Percentiles rank a stretch among this genome's conserved stretches.
Conservation (phyloP, 2,888 invertebrate species). For the Xestia xanthographa region DNA sequence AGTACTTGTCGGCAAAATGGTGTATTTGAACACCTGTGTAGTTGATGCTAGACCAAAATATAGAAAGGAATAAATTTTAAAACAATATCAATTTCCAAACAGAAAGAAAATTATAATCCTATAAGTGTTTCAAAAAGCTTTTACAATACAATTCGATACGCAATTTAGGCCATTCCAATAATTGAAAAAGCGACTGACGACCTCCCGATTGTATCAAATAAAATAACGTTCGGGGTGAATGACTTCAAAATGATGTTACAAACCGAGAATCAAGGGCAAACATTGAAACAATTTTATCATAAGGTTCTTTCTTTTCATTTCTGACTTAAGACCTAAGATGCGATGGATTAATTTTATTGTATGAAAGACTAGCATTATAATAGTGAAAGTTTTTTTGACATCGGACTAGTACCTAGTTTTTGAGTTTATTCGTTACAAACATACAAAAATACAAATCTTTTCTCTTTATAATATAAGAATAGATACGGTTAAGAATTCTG, state of each 20-base stretch:
- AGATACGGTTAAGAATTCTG: not conserved
- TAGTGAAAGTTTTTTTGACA: too few species aligned
- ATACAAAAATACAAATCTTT: too few species aligned
- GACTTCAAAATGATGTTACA: slow-evolving; percentile 9
- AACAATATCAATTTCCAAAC: not conserved
- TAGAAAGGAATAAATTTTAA: not conserved
- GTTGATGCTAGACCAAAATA: not conserved
- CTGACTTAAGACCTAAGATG: too few species aligned
- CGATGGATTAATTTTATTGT: not conserved
- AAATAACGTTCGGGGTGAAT: slow-evolving; percentile 31
- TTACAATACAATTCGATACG: slow-evolving; percentile 22
- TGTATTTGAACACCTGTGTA: not conserved
- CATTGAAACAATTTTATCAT: not conserved
- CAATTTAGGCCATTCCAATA: slow-evolving; percentile 24
- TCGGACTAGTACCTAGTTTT: too few species aligned
- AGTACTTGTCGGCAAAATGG: not conserved
- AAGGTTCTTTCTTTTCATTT: not conserved
- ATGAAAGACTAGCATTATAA: not conserved
- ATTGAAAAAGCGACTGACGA: slow-evolving; percentile 16
- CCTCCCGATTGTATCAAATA: slow-evolving; percentile 17
- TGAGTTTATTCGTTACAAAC: too few species aligned
- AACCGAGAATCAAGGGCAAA: not conserved
- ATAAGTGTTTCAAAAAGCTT: slow-evolving; percentile 26
- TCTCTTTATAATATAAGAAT: too few species aligned
- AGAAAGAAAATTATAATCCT: not conserved